Evolutionary conservation across 2,888 invertebrate genomes (phyloP).

Genomic region (Cactoblastis cactorum): DNA sequence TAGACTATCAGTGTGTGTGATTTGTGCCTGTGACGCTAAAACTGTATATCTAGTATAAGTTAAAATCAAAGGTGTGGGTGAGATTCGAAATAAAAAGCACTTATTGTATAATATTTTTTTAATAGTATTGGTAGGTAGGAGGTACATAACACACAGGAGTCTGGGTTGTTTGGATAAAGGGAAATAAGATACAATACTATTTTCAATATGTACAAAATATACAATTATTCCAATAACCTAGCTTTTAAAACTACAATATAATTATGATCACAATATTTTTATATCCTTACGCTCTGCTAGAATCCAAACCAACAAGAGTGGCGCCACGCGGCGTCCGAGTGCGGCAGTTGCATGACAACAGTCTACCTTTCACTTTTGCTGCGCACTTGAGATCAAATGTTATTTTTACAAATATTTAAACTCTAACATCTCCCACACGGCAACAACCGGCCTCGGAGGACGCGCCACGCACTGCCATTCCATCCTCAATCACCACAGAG

Average conservation of each 20-base stretch:
- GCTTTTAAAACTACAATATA: constrained; percentile 73
- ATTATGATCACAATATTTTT: constrained; percentile 79
- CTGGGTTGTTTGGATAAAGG: constrained; percentile 77
- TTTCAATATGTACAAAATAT: constrained; percentile 80
- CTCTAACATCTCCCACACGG: constrained; percentile 69
- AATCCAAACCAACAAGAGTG: constrained; percentile 47
- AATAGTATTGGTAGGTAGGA: constrained; percentile 81
- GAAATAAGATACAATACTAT: constrained; percentile 80
- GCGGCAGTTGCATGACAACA: constrained; percentile 60
- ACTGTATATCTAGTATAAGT: neutral
- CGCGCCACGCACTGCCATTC: constrained; percentile 32
- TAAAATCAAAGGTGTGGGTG: neutral
- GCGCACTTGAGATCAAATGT: constrained; percentile 79
- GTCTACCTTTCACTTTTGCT: constrained; percentile 71
- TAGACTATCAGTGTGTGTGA: neutral
- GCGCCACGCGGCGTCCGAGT: constrained; percentile 40
- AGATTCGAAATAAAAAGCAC: constrained; percentile 31
- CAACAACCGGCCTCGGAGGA: constrained; percentile 52
- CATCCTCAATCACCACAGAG: constrained; percentile 32
- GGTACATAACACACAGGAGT: constrained; percentile 80
- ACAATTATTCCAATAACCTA: constrained; percentile 73
- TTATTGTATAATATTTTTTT: constrained; percentile 77
- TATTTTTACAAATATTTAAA: constrained; percentile 73
- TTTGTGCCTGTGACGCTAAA: no score
- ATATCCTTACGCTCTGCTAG: constrained; percentile 67